Evolutionary conservation across 1,140 invertebrate species (phyloP).

Genomic region (Drosophila busckii): DNA sequence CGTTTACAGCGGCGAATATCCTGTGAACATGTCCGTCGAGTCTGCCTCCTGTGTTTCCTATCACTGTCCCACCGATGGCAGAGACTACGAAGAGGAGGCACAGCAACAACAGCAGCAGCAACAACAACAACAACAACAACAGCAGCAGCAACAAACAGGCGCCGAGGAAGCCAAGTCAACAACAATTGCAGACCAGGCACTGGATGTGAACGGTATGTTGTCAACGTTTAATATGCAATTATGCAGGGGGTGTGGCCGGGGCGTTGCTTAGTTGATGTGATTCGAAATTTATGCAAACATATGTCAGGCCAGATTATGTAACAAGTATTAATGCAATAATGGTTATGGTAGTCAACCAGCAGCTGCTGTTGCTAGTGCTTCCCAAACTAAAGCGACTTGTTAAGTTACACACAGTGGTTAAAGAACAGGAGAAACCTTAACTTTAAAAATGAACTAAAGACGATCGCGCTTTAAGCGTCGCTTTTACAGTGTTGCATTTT

Average conservation of each 20-base stretch:
- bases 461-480: too few species aligned
- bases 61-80: constrained; percentile 56
- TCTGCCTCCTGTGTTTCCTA: constrained; percentile 69
- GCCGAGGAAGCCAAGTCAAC: constrained; percentile 13
- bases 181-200: constrained; percentile 19
- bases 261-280: too few species aligned
- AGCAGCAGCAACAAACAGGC: constrained; percentile 5
- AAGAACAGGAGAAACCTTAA: too few species aligned
- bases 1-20: constrained; percentile 67
- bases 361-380: neutral
- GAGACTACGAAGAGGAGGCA: constrained; percentile 59
- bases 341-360: neutral
- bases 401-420: too few species aligned
- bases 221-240: constrained; percentile 58
- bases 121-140: constrained; percentile 19
- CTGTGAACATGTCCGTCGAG: constrained; percentile 70
- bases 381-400: too few species aligned
- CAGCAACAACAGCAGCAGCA: constrained; percentile 27
- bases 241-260: constrained; percentile 33
- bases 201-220: constrained; percentile 57
- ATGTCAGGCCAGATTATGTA: constrained; percentile 67
- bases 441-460: too few species aligned
- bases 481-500: too few species aligned
- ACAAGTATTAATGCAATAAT: constrained; percentile 38
- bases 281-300: constrained; percentile 71